Conservation (phyloP, 2,888 invertebrate genomes). For the Lamellibrachia columna region DNA sequence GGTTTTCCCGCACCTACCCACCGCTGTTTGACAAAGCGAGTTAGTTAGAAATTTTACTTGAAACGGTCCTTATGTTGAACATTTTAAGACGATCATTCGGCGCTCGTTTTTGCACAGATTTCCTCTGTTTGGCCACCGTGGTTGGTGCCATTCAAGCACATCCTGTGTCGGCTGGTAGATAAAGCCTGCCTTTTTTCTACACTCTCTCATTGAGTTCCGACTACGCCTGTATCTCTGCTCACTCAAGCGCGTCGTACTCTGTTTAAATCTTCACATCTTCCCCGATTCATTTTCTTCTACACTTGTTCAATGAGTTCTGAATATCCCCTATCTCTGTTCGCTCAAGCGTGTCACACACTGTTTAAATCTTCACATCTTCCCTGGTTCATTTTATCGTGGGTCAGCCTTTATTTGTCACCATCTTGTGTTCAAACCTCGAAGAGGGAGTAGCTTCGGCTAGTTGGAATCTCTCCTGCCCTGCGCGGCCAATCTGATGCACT, state of each 20-base stretch:
- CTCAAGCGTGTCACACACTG: background rate
- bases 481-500: background rate
- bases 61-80: background rate
- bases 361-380: background rate
- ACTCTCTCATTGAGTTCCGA: background rate
- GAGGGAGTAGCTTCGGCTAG: background rate
- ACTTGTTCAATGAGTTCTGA: background rate
- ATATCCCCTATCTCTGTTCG: background rate
- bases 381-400: background rate
- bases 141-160: background rate
- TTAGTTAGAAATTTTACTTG: background rate
- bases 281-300: background rate
- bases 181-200: background rate
- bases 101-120: background rate
- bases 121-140: background rate
- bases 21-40: background rate
- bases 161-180: background rate
- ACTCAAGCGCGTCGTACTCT: background rate
- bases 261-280: constrained; percentile 1
- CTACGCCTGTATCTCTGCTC: background rate
- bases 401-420: background rate
- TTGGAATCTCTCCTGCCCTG: background rate
- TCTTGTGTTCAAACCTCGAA: background rate
- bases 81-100: background rate
- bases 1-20: background rate